Base-by-base conservation (phyloP, 2,113 vertebrate genomes). In the Ctenodactylus gundi region DNA sequence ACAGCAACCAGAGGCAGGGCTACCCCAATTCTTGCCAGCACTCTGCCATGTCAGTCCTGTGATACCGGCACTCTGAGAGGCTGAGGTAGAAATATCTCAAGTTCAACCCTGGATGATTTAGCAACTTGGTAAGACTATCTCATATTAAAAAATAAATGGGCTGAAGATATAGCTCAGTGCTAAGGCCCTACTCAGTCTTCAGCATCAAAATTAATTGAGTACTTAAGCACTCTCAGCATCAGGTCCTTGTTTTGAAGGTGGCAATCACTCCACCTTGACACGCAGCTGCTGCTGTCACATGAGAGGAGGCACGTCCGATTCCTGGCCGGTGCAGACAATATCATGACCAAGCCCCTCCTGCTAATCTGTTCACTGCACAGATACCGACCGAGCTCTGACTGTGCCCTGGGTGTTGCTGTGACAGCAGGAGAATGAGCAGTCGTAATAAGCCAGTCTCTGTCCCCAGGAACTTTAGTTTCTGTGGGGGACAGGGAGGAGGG, bases 131-230 rank as follows among this genome's bases (percentile, higher is more conserved):
- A n/a, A n/a, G n/a, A n/a, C n/a, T n/a, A n/a, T n/a, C n/a, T n/a
- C n/a, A n/a, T n/a, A n/a, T n/a, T n/a, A n/a, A n/a, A n/a, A n/a
- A n/a, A n/a, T n/a, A n/a, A n/a, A n/a, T n/a, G n/a, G n/a, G n/a
- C n/a, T n/a, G n/a, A n/a, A n/a, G n/a, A n/a, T n/a, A n/a, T n/a
- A n/a, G n/a, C n/a, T 4, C 27, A 1, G 10, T 83, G 53, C 68
- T n/a, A 62, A n/a, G 57, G n/a, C 70, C 78, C 18, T 3, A n/a
- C 39, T n/a, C 46, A 25, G 44, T 29, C 70, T 11, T 46, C 65
- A 9, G 3, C 9, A 14, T 4, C 0, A 1, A 44, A 70, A 51
- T 6, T n/a, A n/a, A n/a, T n/a, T n/a, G n/a, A n/a, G 57, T 21
- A 57, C 70, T 18, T 27, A 39, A 73, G 3, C 46, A 41, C 80